Base-by-base conservation (phyloP, 2,797 vertebrate genomes). In the Enteromius argenteus region DNA sequence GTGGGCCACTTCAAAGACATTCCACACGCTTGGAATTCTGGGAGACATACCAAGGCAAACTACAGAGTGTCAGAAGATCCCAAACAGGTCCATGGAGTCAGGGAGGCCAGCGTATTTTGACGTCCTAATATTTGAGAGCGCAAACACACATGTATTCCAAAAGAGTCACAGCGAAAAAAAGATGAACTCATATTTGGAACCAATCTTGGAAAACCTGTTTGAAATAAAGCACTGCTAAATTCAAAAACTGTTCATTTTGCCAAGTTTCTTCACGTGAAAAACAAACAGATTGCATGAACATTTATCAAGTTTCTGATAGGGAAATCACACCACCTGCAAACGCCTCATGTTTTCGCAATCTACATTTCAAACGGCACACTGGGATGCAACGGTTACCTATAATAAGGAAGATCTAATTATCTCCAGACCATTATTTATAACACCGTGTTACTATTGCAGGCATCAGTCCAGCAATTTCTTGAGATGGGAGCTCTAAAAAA, bases 1-100 rank as follows among this genome's bases (percentile, higher is more conserved):
- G 93, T 94, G 92, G 92, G 90, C 93, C 93, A 94, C 94, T 94
- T 95, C 93, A 95, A 95, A 95, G 92, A 91, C 93, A 95, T 95
- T 95, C 93, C 94, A 92, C 91, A 93, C 86, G 89, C 92, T 91
- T 85, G 79, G 91, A 90, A 94, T 91, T 94, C 92, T 95, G 73
- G 87, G 92, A 93, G 94, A 86, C 94, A 95, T 93, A 92, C 92
- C 92, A 92, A 92, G 78, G 91, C 89, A 90, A 90, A 89, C 91
- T 86, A 87, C 91, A 90, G 89, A 91, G 89, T 35, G 85, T 89
- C 89, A 76, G 82, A 90, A 85, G 88, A 86, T 88, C 87, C 90
- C 84, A 86, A 91, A 92, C 81, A 89, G 71, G 82, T 87, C 80
- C 30, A 85, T 84, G 49, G 73, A 79, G 32, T 44, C 30, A 17